Evolutionary conservation across 2,113 vertebrate genomes (phyloP).

Genomic region (Hyperopisus bebe): DNA sequence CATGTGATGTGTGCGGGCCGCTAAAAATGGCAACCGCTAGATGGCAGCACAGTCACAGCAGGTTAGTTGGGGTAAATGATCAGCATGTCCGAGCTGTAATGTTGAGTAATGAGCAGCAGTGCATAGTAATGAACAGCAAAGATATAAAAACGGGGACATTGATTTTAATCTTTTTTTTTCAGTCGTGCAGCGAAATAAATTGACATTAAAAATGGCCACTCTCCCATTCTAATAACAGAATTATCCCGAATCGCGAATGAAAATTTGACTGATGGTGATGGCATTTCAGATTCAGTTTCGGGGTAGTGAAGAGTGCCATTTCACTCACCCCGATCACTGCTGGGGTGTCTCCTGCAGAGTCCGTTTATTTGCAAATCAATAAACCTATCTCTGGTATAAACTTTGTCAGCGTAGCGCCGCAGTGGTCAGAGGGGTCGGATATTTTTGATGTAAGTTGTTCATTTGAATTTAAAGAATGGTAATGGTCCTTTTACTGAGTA

Average conservation of each 20-base stretch:
- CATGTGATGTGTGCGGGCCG: neutral
- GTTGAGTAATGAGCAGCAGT: neutral
- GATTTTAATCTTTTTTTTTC: neutral
- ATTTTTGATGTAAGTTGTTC: neutral
- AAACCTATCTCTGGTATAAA: neutral
- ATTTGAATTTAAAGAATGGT: neutral
- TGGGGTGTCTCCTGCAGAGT: neutral
- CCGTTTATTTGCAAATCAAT: neutral
- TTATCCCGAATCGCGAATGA: neutral
- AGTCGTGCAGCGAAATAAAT: neutral
- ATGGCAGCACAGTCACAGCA: neutral
- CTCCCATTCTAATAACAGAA: neutral
- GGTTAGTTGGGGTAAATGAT: neutral
- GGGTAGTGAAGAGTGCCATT: neutral
- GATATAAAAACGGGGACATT: neutral
- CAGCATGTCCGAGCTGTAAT: neutral
- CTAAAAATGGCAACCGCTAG: neutral
- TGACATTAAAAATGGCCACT: neutral
- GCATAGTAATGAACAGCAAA: neutral
- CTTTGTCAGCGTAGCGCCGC: neutral
- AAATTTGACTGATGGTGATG: neutral
- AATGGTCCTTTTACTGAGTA: neutral
- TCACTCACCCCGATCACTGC: neutral
- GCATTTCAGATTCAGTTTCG: neutral
- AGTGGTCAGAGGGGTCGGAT: neutral